Percentiles rank a stretch among this genome's conserved stretches.
Conservation (phyloP, 1,140 invertebrate species). For the Plectrocnemia conspersa region DNA sequence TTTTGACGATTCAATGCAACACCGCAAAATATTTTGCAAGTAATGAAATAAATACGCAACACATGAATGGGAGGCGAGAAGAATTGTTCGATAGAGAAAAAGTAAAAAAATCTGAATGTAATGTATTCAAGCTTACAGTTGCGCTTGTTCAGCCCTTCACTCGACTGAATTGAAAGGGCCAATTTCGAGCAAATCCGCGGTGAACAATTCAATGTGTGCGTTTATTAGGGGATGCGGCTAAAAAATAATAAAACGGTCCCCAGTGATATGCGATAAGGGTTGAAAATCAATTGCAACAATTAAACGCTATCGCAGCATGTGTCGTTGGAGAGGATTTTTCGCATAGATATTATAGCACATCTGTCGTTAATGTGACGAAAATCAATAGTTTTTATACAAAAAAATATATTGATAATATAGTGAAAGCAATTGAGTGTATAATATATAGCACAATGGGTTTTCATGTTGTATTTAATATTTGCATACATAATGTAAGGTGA, state of each 20-base stretch:
- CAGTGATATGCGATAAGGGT: slow-evolving; percentile 6
- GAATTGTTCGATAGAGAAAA: slow-evolving; percentile 13
- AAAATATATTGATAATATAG: too few species aligned
- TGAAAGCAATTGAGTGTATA: too few species aligned
- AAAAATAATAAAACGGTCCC: slow-evolving; percentile 9
- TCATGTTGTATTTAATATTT: too few species aligned
- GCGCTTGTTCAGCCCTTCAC: neutral
- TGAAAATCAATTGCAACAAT: slow-evolving; percentile 27
- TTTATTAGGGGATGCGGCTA: neutral
- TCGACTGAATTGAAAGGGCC: slow-evolving; percentile 6
- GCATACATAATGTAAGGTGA: too few species aligned
- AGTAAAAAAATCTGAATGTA: neutral
- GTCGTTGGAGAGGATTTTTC: slow-evolving; percentile 9
- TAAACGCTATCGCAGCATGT: slow-evolving; percentile 19
- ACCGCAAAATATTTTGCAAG: slow-evolving; percentile 23
- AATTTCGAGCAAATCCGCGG: too few species aligned
- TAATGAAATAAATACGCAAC: neutral
- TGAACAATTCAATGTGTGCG: slow-evolving; percentile 3
- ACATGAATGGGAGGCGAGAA: slow-evolving; percentile 1
- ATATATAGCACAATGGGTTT: too few species aligned
- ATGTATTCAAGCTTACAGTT: neutral
- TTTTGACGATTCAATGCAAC: slow-evolving; percentile 10
- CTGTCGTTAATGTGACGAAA: slow-evolving; percentile 12
- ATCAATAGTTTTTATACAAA: slow-evolving; percentile 12
- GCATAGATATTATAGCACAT: slow-evolving; percentile 11